Base-by-base conservation (phyloP, 2,113 vertebrate species). In the Microcebus lehilahytsara region DNA sequence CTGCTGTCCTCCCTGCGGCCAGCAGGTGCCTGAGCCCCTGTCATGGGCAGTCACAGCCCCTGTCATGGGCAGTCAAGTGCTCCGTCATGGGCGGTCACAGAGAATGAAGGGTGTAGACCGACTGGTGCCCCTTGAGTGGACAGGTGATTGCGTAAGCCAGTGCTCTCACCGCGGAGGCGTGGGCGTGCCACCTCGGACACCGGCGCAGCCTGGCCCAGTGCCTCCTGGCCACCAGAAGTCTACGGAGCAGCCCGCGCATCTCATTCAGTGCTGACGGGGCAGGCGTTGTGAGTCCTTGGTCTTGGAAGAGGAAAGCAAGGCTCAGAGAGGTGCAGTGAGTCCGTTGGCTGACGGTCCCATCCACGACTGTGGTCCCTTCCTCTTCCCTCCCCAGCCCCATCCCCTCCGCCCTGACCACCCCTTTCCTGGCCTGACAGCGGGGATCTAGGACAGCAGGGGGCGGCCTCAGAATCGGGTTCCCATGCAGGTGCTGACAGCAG, bases 351-450 rank as follows among this genome's bases (percentile, higher is more conserved):
- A 37, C n/a, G 22, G 20, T 11, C 14, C 9, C 13, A 32, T 27
- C 11, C 1, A 37, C 32, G 17, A 10, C 4, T 2, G 0, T 12
- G 30, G 3, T 0, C 2, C 40, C 34, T 75, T 40, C 16, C 17
- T 42, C 56, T 51, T 40, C 13, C 42, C 64, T 51, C 27, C 9
- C 16, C 0, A 0, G 30, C 3, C 10, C 3, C 56, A 0, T 46
- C 46, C 51, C 37, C 69, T 51, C n/a, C 13, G 0, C 12, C 22
- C 19, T 81, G n/a, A 42, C 12, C 4, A 9, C 0, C 37, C 3
- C 30, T 13, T 94, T 53, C 6, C 25, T 37, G 62, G 25, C 11
- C 64, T 27, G 7, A 49, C 1, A 32, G 27, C 25, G 8, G 74
- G 10, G 11, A 8, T 22, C 22, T 51, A 13, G 12, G 30, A 32